phyloP scores from a whole-genome alignment of 2,113 vertebrate species.

The Mustela nigripes region DNA sequence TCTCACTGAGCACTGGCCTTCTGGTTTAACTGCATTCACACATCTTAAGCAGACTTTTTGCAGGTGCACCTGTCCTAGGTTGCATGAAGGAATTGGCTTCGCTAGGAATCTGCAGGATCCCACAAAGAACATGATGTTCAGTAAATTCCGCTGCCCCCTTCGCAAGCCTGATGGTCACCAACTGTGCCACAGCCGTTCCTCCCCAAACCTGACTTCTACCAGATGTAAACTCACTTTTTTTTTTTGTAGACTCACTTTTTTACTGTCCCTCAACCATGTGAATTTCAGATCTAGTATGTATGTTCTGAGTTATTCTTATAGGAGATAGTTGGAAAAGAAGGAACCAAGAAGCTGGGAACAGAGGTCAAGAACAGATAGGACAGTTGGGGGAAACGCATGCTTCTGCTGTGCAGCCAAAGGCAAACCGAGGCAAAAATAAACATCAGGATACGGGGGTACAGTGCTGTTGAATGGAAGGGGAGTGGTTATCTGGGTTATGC shows the following conservation, averaged over 20 bases:
- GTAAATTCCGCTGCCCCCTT: too few species aligned
- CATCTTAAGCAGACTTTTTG: not conserved
- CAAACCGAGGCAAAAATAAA: not conserved
- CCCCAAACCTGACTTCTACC: not conserved
- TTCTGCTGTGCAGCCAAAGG: not conserved
- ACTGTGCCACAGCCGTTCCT: not conserved
- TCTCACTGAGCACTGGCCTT: not conserved
- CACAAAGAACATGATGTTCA: not conserved
- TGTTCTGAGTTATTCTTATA: not conserved
- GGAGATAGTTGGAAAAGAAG: not conserved
- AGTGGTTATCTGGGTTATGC: not conserved
- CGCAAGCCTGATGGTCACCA: not conserved
- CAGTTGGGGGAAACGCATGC: fast-evolving
- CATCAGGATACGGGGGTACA: too few species aligned
- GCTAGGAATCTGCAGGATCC: not conserved
- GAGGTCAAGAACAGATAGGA: not conserved
- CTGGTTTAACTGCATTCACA: not conserved
- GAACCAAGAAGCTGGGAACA: not conserved
- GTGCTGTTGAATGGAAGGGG: not conserved
- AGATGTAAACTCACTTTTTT: not conserved
- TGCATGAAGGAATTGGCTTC: not conserved
- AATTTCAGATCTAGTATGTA: not conserved
- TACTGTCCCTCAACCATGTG: not conserved
- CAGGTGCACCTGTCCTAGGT: not conserved
- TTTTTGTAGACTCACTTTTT: not conserved